Evolutionary conservation across 2,113 vertebrate species (phyloP).

Genomic region (Burhinus bistriatus): DNA sequence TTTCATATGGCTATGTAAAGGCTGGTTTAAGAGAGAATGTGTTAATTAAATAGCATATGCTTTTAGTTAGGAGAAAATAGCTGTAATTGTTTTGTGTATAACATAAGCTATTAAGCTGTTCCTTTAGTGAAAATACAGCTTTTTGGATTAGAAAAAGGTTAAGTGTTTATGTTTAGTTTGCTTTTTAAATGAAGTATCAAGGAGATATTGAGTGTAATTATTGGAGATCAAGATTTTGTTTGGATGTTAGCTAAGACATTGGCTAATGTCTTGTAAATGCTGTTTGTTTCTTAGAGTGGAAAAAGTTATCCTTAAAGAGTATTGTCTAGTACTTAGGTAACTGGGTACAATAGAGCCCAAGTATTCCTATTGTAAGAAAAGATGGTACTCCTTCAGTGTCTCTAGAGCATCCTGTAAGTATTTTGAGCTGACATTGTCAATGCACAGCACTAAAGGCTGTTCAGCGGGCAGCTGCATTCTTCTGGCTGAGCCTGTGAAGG

Average conservation of each 20-base stretch:
- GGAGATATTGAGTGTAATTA: slow-evolving; percentile 1
- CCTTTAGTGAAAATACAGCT: background rate
- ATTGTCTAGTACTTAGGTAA: background rate
- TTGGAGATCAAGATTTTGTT: background rate
- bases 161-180: background rate
- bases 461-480: background rate
- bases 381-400: background rate
- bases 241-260: background rate
- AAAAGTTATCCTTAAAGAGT: background rate
- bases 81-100: background rate
- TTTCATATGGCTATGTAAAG: background rate
- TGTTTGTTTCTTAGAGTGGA: background rate
- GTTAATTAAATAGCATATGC: background rate
- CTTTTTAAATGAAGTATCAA: background rate
- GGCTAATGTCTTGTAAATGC: background rate
- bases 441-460: background rate
- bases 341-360: background rate
- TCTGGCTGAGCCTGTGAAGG: background rate
- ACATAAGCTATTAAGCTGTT: background rate
- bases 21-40: background rate
- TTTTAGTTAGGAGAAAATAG: background rate
- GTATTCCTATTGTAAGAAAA: background rate
- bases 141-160: background rate
- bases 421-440: background rate
- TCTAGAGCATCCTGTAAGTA: background rate